Evolutionary conservation across 2,113 vertebrate species (phyloP).

Genomic region (Saguinus midas): DNA sequence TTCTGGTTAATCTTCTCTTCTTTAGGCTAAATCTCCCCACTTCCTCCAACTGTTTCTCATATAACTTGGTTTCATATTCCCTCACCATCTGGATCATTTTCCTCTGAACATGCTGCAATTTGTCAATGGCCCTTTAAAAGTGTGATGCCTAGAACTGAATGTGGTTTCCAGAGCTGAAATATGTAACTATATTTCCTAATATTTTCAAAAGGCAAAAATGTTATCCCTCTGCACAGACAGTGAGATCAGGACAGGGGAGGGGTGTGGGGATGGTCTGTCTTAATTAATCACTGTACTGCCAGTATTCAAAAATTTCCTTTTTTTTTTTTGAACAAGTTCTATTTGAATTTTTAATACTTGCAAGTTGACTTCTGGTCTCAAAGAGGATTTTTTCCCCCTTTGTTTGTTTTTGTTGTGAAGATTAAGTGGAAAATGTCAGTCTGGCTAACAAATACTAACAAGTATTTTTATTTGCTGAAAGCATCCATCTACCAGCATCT

Average conservation of each 20-base stretch:
- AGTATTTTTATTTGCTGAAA: background rate
- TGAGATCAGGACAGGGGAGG: background rate
- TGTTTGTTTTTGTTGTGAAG: background rate
- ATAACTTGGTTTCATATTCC: slow-evolving; percentile 35
- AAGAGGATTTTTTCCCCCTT: background rate
- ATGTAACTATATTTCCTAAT: slow-evolving; percentile 34
- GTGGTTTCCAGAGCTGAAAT: slow-evolving; percentile 62
- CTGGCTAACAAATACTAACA: slow-evolving; percentile 16
- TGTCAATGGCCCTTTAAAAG: slow-evolving; percentile 56
- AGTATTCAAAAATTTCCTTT: background rate
- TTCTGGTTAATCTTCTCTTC: slow-evolving; percentile 45
- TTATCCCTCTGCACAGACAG: background rate
- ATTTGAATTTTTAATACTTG: slow-evolving; percentile 19
- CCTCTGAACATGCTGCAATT: slow-evolving; percentile 56
- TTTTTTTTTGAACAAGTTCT: slow-evolving; percentile 9
- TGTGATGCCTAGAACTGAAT: slow-evolving; percentile 25
- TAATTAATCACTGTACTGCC: background rate
- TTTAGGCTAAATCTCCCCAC: slow-evolving; percentile 20
- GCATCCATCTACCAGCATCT: background rate
- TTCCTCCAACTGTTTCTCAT: slow-evolving; percentile 60
- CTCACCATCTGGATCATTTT: slow-evolving; percentile 52
- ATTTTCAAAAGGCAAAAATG: background rate
- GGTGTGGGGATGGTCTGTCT: background rate
- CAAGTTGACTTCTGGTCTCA: background rate
- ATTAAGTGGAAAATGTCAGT: background rate